These are phyloP conservation scores for Parambassis ranga DNA, from an alignment of 2,797 vertebrate genomes.

Conservation along the genomic window DNA sequence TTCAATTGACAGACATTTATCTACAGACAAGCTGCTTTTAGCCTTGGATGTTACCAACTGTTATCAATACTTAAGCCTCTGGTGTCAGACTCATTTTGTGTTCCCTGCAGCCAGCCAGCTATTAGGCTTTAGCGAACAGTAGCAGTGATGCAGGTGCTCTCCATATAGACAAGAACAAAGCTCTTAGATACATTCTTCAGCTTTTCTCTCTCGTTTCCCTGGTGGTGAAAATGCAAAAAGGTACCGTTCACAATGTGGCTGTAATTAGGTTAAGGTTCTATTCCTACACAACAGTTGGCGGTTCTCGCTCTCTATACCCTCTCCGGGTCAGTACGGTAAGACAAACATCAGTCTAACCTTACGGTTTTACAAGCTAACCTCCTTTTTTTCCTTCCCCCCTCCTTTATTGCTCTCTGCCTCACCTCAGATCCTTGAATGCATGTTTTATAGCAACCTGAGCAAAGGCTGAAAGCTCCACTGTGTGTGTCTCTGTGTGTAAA, in stretches of 20 bases:
- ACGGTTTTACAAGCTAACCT: conserved; percentile 17
- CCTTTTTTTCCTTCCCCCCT: neutral
- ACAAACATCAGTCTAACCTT: conserved; percentile 12
- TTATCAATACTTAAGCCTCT: conserved; percentile 39
- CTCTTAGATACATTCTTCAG: neutral
- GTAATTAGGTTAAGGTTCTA: conserved; percentile 74
- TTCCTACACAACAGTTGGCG: conserved; percentile 52
- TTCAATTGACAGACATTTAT: conserved; percentile 14
- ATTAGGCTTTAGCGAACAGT: conserved; percentile 5
- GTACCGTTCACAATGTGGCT: conserved; percentile 39
- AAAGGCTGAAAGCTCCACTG: conserved; percentile 4
- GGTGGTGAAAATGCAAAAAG: conserved; percentile 58
- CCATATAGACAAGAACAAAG: neutral
- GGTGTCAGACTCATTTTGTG: conserved; percentile 39
- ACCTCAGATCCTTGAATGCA: conserved; percentile 1
- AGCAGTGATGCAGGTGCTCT: neutral
- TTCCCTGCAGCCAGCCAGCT: neutral
- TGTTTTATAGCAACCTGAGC: conserved; percentile 41
- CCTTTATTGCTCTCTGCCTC: conserved; percentile 21
- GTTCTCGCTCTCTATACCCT: conserved; percentile 52
- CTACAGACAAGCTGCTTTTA: conserved; percentile 18
- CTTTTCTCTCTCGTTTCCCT: neutral
- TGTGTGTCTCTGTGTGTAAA: neutral
- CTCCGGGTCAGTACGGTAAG: conserved; percentile 75
- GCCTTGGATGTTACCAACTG: conserved; percentile 30